Percentiles rank a stretch among this genome's conserved stretches.
These are phyloP conservation scores for Drosophila paulistorum DNA, from an alignment of 1,140 invertebrate species.

Conservation along the genomic window DNA sequence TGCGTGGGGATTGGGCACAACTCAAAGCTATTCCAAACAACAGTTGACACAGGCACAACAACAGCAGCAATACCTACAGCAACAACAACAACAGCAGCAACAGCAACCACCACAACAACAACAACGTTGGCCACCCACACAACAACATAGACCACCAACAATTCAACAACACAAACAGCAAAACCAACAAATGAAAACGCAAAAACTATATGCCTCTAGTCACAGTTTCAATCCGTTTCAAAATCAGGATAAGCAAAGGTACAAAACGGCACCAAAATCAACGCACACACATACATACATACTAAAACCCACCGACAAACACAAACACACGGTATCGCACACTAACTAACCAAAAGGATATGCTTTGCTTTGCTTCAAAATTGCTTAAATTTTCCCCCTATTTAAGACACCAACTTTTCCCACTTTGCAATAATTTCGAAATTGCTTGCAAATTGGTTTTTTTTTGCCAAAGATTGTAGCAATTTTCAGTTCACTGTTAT, in stretches of 20 bases:
- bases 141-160: conserved; percentile 50
- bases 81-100: conserved; percentile 45
- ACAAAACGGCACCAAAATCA: conserved; percentile 26
- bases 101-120: conserved; percentile 55
- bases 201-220: conserved; percentile 78
- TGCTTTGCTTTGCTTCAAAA: background rate
- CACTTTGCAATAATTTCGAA: background rate
- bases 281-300: conserved; percentile 24
- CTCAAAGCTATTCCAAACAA: conserved; percentile 43
- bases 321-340: conserved; percentile 10
- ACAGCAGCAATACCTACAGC: conserved; percentile 45
- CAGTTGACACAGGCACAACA: conserved; percentile 41
- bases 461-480: background rate
- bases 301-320: conserved; percentile 21
- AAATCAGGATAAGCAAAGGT: conserved; percentile 78
- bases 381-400: background rate
- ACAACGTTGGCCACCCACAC: conserved; percentile 41
- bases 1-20: conserved; percentile 84
- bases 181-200: conserved; percentile 64
- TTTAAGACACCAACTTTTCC: background rate
- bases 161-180: conserved; percentile 72
- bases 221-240: conserved; percentile 78
- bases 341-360: conserved; percentile 21
- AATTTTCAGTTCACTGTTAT: conserved; percentile 33
- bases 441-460: conserved; percentile 6